phyloP scores from a whole-genome alignment of 2,888 invertebrate species.

The Drosophila phalerata region DNA sequence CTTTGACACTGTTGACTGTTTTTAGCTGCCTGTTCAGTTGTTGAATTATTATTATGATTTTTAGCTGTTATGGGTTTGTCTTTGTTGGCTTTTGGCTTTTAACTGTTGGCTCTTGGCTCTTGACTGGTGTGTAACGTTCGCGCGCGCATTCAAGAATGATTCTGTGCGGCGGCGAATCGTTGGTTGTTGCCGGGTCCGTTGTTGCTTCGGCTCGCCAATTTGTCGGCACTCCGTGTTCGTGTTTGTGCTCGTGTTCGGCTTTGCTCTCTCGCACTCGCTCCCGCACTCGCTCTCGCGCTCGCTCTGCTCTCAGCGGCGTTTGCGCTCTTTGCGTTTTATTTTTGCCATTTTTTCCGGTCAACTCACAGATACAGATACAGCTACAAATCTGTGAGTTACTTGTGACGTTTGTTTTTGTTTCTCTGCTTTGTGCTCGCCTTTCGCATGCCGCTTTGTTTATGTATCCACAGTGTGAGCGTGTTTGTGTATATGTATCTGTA shows the following conservation, averaged over 20 bases:
- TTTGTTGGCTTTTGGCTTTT: constrained; percentile 28
- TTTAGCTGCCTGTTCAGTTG: constrained; percentile 13
- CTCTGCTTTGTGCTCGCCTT: constrained; percentile 75
- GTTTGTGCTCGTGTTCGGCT: constrained; percentile 43
- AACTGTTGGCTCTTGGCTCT: constrained; percentile 19
- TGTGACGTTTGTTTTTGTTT: constrained; percentile 77
- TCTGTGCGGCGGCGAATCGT: constrained; percentile 73
- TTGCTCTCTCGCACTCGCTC: no score
- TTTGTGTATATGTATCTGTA: no score
- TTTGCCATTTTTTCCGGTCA: constrained; percentile 62
- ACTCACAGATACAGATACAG: constrained; percentile 23
- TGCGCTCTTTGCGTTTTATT: constrained; percentile 48
- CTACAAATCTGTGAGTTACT: constrained; percentile 29
- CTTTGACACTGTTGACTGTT: constrained; percentile 31
- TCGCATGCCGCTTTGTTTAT: constrained; percentile 79
- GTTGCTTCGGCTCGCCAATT: constrained; percentile 37
- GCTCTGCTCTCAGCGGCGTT: constrained; percentile 31
- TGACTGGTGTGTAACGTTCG: constrained; percentile 81
- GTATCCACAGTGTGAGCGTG: constrained; percentile 47
- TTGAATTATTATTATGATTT: constrained; percentile 15
- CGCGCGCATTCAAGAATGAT: constrained; percentile 86
- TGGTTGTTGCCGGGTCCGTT: constrained; percentile 60
- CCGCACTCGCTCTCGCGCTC: no score
- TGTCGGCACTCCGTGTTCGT: constrained; percentile 27
- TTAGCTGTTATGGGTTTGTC: constrained; percentile 14